These are phyloP conservation scores for Drosophila lutescens DNA, from an alignment of 2,888 invertebrate species.

Conservation along the genomic window DNA sequence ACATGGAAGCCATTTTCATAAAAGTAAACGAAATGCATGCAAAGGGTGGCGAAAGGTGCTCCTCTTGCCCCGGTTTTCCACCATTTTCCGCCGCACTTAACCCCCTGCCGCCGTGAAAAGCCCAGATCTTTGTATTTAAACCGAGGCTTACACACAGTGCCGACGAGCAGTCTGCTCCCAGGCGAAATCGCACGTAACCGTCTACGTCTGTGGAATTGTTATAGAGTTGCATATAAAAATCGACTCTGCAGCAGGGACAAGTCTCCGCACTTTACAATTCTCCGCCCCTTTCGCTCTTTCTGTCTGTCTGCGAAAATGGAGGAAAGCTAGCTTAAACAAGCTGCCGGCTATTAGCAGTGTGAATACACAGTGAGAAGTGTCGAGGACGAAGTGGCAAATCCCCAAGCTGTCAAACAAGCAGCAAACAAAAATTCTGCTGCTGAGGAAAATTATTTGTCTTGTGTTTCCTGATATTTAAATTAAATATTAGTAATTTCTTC, in stretches of 20 bases:
- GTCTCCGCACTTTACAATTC: constrained; percentile 28
- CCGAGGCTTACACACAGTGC: constrained; percentile 53
- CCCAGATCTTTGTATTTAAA: constrained; percentile 68
- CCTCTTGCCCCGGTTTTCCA: background rate
- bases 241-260: constrained; percentile 50
- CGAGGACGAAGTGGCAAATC: background rate
- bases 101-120: constrained; percentile 29
- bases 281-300: constrained; percentile 12
- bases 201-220: constrained; percentile 51
- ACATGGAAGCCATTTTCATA: constrained; percentile 64
- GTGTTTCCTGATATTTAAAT: background rate
- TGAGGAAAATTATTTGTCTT: too few species aligned
- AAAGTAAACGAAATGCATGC: constrained; percentile 68
- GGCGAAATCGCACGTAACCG: constrained; percentile 70
- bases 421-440: background rate
- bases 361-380: constrained; percentile 53
- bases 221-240: constrained; percentile 68
- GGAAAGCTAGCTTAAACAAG: constrained; percentile 61
- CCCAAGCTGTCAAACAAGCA: background rate
- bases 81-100: background rate
- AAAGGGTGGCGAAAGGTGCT: constrained; percentile 39
- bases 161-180: constrained; percentile 41
- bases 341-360: constrained; percentile 72
- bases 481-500: background rate
- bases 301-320: constrained; percentile 45